phyloP scores from a whole-genome alignment of 2,797 vertebrate species.

The Eulemur mongoz region DNA sequence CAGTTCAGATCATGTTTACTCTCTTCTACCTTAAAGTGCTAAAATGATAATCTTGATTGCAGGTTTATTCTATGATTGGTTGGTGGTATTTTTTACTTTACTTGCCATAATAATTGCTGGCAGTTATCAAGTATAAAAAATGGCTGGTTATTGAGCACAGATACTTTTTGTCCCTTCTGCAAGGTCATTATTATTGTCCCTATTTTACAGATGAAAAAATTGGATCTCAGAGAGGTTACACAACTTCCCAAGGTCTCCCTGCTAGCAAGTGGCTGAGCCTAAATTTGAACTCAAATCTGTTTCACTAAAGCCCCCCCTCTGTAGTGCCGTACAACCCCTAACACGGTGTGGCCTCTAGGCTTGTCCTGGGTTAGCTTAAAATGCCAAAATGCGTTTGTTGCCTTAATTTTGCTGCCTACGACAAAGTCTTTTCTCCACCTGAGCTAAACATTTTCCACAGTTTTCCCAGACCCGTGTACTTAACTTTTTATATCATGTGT shows the following conservation, averaged over 20 bases:
- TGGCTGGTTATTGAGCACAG: background rate
- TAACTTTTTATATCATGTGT: background rate
- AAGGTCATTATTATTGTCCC: background rate
- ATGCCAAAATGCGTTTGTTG: background rate
- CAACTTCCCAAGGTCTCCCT: background rate
- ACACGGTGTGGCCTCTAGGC: background rate
- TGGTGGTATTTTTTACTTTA: background rate
- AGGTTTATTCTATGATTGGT: background rate
- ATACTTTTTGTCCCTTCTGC: background rate
- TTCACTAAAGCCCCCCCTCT: background rate
- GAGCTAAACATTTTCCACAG: background rate
- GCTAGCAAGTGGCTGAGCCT: background rate
- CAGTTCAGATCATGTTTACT: background rate
- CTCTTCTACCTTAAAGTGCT: background rate
- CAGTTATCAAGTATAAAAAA: background rate
- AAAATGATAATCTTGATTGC: background rate
- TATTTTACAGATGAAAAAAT: background rate
- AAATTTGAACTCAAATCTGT: background rate
- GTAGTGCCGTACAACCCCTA: background rate
- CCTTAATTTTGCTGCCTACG: background rate
- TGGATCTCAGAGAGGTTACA: background rate
- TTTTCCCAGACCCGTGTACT: background rate
- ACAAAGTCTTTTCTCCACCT: background rate
- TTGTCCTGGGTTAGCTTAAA: background rate
- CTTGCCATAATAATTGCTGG: background rate